Base-by-base conservation (phyloP, 2,113 vertebrate species). In the Phylloscopus trochilus region DNA sequence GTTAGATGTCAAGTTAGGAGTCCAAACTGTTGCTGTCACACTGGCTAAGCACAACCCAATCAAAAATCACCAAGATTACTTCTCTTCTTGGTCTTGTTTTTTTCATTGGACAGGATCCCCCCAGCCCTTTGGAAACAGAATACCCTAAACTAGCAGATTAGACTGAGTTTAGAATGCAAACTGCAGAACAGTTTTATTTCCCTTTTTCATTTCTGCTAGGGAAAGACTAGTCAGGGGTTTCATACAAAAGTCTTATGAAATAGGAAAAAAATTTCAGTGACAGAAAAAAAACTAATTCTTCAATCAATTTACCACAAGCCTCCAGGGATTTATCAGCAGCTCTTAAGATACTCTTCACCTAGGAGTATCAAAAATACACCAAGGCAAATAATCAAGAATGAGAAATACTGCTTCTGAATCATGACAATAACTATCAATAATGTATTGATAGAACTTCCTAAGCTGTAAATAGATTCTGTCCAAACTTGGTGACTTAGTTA, bases 21-120 rank as follows among this genome's bases (percentile, higher is more conserved):
- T 49, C 41, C 43, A 21, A 79, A 47, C 41, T 56, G 28, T 58
- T 66, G 20, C 15, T 47, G 11, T 64, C n/a, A 73, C 16, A 55
- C 15, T 23, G 6, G 28, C n/a, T 67, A 88, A 88, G 21, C 16
- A 62, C 8, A 93, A 43, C 11, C 13, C 13, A 72, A 24, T 7
- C 8, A 74, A 87, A 76, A 52, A 19, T 20, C 5, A 58, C 11
- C 28, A 74, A 24, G 23, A 58, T 14, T 64, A 60, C 12, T 49
- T 73, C 44, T 43, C 10, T 21, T 51, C 17, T 62, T 37, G 2
- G 20, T 46, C 22, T 76, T 35, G 5, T 17, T 79, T 41, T 69
- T 35, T 51, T 3, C 1, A 22, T 2, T 26, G 9, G 7, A 8
- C 6, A 72, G 73, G 19, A 59, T 47, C 1, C 2, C 2, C 9